These are phyloP conservation scores for Gymnoscopelus microlampas DNA, from an alignment of 2,797 vertebrate genomes.

Conservation along the genomic window DNA sequence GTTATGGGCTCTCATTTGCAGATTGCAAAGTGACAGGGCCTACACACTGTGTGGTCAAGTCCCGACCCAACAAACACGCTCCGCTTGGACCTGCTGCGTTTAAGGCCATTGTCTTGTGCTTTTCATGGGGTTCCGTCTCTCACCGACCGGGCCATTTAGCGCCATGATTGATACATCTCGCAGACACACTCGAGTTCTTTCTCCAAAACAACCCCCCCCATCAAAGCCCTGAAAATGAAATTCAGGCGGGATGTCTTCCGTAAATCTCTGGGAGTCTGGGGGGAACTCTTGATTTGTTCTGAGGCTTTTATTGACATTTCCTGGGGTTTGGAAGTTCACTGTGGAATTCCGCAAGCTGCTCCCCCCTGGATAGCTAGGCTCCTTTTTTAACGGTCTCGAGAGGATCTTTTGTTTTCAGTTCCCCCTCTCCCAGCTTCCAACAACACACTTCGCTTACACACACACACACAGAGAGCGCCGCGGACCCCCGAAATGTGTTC, in stretches of 20 bases:
- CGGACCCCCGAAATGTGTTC: slow-evolving; percentile 66
- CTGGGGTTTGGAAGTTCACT: slow-evolving; percentile 10
- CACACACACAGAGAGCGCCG: neutral
- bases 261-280: neutral
- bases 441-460: slow-evolving; percentile 25
- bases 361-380: slow-evolving; percentile 4
- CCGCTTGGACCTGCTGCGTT: slow-evolving; percentile 14
- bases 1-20: neutral
- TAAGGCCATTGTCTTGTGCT: slow-evolving; percentile 11
- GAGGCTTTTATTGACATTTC: slow-evolving; percentile 18
- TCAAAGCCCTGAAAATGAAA: neutral
- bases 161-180: neutral
- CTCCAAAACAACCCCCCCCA: neutral
- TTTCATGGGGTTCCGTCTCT: neutral
- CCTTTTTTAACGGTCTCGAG: slow-evolving; percentile 29
- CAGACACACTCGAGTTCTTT: neutral
- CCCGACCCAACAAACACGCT: neutral
- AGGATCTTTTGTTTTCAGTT: slow-evolving; percentile 44
- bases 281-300: slow-evolving; percentile 18
- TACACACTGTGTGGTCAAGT: neutral
- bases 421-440: neutral
- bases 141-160: slow-evolving; percentile 8
- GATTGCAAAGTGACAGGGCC: neutral
- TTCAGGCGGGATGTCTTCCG: neutral
- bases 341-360: slow-evolving; percentile 30